Evolutionary conservation across 2,888 invertebrate genomes (phyloP).

Genomic region (Lycocerus yunnanus): DNA sequence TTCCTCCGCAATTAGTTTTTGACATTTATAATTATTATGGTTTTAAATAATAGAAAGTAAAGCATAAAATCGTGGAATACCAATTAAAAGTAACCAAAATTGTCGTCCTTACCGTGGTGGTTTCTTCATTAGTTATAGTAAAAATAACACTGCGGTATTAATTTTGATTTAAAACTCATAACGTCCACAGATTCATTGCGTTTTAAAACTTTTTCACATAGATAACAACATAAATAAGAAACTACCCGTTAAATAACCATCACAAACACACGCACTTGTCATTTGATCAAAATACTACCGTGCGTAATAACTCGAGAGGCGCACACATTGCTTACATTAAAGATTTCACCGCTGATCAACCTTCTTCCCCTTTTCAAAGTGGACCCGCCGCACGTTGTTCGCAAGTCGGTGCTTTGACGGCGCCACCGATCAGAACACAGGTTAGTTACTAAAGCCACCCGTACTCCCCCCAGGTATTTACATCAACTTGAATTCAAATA

Average conservation of each 20-base stretch:
- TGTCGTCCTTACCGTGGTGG: constrained; percentile 43
- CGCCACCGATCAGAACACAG: constrained; percentile 50
- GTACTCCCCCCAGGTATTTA: constrained; percentile 9
- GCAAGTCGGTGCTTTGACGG: constrained; percentile 46
- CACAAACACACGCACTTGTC: constrained; percentile 43
- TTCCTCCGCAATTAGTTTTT: neutral
- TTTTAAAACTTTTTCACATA: constrained; percentile 7
- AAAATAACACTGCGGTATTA: constrained; percentile 28
- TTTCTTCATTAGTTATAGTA: constrained; percentile 39
- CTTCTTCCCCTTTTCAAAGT: constrained; percentile 53
- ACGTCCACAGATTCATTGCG: constrained; percentile 17
- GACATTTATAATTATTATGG: neutral
- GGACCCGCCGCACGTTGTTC: constrained; percentile 49
- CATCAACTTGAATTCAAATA: neutral
- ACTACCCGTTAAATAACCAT: constrained; percentile 24
- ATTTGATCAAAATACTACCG: constrained; percentile 42
- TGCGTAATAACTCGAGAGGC: constrained; percentile 35
- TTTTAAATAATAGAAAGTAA: neutral
- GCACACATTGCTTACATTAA: constrained; percentile 52
- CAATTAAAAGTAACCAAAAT: constrained; percentile 24
- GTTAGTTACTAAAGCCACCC: constrained; percentile 33
- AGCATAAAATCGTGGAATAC: neutral
- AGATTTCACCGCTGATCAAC: constrained; percentile 54
- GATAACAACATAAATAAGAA: constrained; percentile 7
- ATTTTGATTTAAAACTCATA: constrained; percentile 30